Conservation (phyloP, 2,113 vertebrate species). For the Picathartes gymnocephalus region DNA sequence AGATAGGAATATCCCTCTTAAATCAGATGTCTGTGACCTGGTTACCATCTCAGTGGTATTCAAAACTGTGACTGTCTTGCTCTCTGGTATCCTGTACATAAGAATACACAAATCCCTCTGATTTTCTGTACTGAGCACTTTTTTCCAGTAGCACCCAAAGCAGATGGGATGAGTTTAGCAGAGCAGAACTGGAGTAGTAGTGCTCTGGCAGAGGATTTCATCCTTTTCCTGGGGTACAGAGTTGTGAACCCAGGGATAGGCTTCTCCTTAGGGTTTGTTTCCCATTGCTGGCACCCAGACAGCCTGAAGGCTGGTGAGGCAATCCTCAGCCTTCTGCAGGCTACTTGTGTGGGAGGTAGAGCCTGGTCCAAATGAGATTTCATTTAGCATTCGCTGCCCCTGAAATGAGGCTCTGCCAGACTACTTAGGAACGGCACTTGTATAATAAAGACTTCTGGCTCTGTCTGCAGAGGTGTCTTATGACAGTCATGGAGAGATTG, state of each 20-base stretch:
- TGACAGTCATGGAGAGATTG: neutral
- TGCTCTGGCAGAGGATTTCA: neutral
- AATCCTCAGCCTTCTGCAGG: neutral
- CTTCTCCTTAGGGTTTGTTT: neutral
- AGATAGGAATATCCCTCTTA: neutral
- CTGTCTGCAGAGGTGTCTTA: neutral
- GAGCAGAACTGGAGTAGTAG: neutral
- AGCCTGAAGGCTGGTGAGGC: neutral
- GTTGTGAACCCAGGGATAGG: neutral
- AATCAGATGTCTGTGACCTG: neutral
- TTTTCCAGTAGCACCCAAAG: neutral
- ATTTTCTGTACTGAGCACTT: neutral
- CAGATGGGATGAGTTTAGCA: neutral
- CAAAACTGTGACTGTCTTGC: neutral
- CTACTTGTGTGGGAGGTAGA: neutral
- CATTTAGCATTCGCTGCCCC: neutral
- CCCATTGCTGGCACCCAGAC: neutral
- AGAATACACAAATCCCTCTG: neutral
- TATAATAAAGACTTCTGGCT: neutral
- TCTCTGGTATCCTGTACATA: neutral
- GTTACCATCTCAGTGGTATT: neutral
- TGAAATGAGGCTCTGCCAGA: neutral
- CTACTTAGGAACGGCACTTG: neutral
- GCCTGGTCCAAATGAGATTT: neutral
- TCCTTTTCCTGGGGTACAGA: neutral